phyloP scores from a whole-genome alignment of 1,140 invertebrate genomes.

The Saxidomus purpurata region DNA sequence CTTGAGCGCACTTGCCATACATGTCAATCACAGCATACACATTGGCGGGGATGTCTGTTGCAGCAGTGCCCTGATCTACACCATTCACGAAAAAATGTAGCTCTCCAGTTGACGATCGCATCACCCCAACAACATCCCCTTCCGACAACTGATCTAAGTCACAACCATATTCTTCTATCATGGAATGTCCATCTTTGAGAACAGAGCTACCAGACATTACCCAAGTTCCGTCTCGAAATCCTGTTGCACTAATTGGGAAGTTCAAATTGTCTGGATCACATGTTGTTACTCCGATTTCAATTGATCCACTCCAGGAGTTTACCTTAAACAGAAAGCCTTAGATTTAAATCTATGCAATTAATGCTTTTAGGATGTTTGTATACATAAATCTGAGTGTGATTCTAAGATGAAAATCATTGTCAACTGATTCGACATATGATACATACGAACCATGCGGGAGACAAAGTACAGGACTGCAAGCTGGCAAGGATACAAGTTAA shows the following conservation, averaged over 20 bases:
- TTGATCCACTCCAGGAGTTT: slow-evolving; percentile 93
- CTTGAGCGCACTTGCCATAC: slow-evolving; percentile 97
- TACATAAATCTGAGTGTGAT: no score
- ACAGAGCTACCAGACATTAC: slow-evolving; percentile 95
- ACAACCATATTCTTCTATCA: slow-evolving; percentile 94
- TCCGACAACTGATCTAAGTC: slow-evolving; percentile 93
- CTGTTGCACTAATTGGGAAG: slow-evolving; percentile 93
- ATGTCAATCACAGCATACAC: slow-evolving; percentile 96
- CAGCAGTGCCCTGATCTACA: slow-evolving; percentile 94
- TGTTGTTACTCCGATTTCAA: slow-evolving; percentile 96
- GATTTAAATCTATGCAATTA: no score
- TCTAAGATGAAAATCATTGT: no score
- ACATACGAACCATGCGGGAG: no score
- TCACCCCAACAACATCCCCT: slow-evolving; percentile 90
- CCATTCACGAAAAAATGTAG: slow-evolving; percentile 97
- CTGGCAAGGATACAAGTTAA: no score
- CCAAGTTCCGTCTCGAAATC: slow-evolving; percentile 95
- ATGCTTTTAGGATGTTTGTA: no score
- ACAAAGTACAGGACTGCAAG: no score
- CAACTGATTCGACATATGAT: no score
- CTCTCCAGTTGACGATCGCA: slow-evolving; percentile 89
- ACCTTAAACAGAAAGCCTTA: slow-evolving; percentile 81
- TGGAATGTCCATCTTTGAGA: slow-evolving; percentile 92
- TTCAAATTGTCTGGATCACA: slow-evolving; percentile 93
- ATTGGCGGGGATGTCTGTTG: slow-evolving; percentile 91